Evolutionary conservation across 2,797 vertebrate genomes (phyloP), one percentile per base, ranked within the genome.

Genomic region (Naso thynnoides): DNA sequence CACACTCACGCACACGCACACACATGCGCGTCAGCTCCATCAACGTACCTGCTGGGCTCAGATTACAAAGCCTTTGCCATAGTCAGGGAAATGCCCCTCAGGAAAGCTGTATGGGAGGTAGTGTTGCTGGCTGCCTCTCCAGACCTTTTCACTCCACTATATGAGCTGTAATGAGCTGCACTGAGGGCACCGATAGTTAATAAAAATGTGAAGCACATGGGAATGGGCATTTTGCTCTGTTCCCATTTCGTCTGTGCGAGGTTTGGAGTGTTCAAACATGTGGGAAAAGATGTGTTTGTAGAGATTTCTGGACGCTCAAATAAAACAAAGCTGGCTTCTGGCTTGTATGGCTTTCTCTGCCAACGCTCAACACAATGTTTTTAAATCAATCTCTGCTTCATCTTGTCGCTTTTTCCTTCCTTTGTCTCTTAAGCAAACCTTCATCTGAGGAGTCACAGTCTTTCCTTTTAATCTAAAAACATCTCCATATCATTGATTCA

Each of bases 21-120:
- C 70, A 31, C 73, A 44, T 24, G 23, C 15, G 69, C 27, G 26
- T 60, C 64, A 80, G 70, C 60, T 81, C 76, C 71, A 85, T 86
- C 84, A 84, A 63, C 70, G 39, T 84, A 88, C 86, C 89, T 92
- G 89, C 79, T 79, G 73, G 75, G 84, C 65, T 92, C 90, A 84
- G 81, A 88, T 91, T 92, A 91, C 90, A 91, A 89, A 86, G 84
- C 73, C 81, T 82, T 66, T 53, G 59, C 85, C 62, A 36, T 26
- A 71, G 68, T 83, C 53, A 72, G 73, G 82, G 60, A 89, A 89
- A 87, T 82, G 81, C 79, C 88, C 81, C 84, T 79, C 63, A 81
- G 89, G 79, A 83, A 74, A 73, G 73, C 70, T 21, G 70, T 65
- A 81, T 71, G 69, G 74, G 69, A 84, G 79, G 72, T 70, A 44